Evolutionary conservation across 2,113 vertebrate species (phyloP), one percentile per base, ranked within the genome.

Genomic region (Halcyon senegalensis): DNA sequence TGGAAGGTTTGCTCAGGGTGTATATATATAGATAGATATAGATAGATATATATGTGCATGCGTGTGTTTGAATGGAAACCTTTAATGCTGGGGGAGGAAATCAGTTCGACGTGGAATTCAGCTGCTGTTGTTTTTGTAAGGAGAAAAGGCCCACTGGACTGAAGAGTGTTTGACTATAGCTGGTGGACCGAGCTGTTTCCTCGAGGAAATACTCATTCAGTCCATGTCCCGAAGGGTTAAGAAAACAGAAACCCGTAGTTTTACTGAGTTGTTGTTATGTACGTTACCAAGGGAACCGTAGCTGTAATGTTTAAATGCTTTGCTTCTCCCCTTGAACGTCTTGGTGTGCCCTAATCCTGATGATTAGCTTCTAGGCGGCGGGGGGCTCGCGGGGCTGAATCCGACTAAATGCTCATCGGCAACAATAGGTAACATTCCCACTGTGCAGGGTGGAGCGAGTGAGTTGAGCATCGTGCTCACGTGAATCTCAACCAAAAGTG

Each of bases 151-250:
- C 58, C 77, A 66, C 17, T 89, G 76, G 91, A 89, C 86, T 97
- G 96, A 96, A 93, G 90, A 95, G 75, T 85, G 66, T 93, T 94
- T 96, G 95, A 94, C 92, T 84, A 87, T 93, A 94, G 93, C 93
- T 96, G 81, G 73, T 94, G 87, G 80, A 79, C 83, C 95, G 95
- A 97, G 97, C 93, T 94, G 87, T 96, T 98, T 98, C 96, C 96
- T 98, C 59, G 87, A 98, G 98, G 98, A 98, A 98, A 97, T 98
- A 96, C 98, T 98, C 97, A 95, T 97, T 97, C 97, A 97, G 77
- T 96, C 94, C 89, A 92, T 90, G 94, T 96, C 95, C 95, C 97
- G 92, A 98, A 98, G 98, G 98, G 98, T 99, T 98, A 99, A 98
- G 96, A 97, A 98, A 98, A 98, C 93, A 98, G 95, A 98, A 97